These are phyloP conservation scores for Sciaenops ocellatus DNA, from an alignment of 2,797 vertebrate genomes.

Conservation along the genomic window DNA sequence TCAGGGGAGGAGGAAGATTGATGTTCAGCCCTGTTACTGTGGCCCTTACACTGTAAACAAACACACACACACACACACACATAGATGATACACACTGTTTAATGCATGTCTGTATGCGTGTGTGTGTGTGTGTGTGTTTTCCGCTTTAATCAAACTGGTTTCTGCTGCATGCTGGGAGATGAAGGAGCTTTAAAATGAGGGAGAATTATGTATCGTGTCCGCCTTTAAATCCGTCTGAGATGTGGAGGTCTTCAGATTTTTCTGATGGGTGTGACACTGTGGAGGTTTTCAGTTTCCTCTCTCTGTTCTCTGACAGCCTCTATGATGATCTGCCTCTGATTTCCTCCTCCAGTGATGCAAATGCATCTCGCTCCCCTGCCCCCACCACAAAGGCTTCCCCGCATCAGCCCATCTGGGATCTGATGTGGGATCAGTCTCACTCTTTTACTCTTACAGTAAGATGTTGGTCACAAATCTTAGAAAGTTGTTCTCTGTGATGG, in stretches of 20 bases:
- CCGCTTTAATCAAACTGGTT: slow-evolving; percentile 7
- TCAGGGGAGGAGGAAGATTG: slow-evolving; percentile 48
- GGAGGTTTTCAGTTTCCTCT: slow-evolving; percentile 33
- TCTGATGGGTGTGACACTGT: not conserved
- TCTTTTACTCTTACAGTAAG: no score
- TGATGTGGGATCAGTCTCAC: no score
- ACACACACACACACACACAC: slow-evolving; percentile 11
- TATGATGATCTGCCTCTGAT: slow-evolving; percentile 10
- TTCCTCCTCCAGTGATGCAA: not conserved
- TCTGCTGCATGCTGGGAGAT: not conserved
- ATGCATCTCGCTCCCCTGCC: no score
- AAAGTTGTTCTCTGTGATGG: no score
- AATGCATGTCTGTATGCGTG: slow-evolving; percentile 2
- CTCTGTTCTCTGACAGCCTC: slow-evolving; percentile 14
- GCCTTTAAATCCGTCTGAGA: slow-evolving; percentile 10
- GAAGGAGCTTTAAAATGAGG: slow-evolving; percentile 16
- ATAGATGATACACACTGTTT: not conserved
- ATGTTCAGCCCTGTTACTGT: slow-evolving; percentile 37
- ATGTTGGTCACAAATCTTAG: no score
- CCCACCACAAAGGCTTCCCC: no score
- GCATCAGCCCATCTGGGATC: no score
- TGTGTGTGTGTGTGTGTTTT: not conserved
- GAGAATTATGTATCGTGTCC: slow-evolving; percentile 7
- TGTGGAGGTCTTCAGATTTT: slow-evolving; percentile 18
- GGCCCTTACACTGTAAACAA: slow-evolving; percentile 25